Evolutionary conservation across 1,140 invertebrate species (phyloP).

Genomic region (Penaeus indicus): DNA sequence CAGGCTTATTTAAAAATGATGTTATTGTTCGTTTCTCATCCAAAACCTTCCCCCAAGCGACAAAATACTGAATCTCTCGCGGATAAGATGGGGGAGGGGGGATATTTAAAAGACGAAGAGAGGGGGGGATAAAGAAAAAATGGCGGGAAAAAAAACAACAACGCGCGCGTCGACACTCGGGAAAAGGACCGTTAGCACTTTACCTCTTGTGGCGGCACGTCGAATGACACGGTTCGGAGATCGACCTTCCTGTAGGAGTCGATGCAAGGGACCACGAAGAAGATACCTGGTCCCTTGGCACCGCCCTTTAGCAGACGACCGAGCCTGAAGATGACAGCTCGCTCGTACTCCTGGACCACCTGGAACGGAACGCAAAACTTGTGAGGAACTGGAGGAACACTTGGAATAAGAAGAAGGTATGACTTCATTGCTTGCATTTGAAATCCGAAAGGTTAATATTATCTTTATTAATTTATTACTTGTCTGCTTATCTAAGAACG

Average conservation of each 20-base stretch:
- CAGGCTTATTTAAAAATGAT: too few relatives aligned
- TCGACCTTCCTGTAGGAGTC: constrained; percentile 75
- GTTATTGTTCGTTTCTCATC: too few relatives aligned
- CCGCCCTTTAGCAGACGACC: constrained; percentile 73
- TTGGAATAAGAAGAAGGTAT: not conserved
- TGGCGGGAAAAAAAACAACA: constrained; percentile 2
- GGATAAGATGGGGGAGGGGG: too few relatives aligned
- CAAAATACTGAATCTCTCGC: too few relatives aligned
- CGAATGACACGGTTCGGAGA: constrained; percentile 75
- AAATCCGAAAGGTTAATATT: too few relatives aligned
- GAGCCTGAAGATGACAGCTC: constrained; percentile 73
- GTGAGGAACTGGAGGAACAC: constrained; percentile 2
- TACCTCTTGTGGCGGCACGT: constrained; percentile 77
- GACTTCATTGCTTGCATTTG: not conserved
- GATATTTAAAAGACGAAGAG: constrained; percentile 5
- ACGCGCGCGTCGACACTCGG: not conserved
- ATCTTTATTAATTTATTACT: too few relatives aligned
- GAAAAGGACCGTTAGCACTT: constrained; percentile 44
- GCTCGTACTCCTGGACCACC: constrained; percentile 73
- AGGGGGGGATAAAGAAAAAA: not conserved
- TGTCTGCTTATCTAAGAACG: too few relatives aligned
- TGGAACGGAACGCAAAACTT: constrained; percentile 53
- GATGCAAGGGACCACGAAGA: constrained; percentile 75
- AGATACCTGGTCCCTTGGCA: constrained; percentile 75
- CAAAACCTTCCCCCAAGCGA: too few relatives aligned